A percentile compares a stretch with the other conserved stretches of the same genome.
phyloP scores from a whole-genome alignment of 2,888 invertebrate genomes.

The Suillia variegata region DNA sequence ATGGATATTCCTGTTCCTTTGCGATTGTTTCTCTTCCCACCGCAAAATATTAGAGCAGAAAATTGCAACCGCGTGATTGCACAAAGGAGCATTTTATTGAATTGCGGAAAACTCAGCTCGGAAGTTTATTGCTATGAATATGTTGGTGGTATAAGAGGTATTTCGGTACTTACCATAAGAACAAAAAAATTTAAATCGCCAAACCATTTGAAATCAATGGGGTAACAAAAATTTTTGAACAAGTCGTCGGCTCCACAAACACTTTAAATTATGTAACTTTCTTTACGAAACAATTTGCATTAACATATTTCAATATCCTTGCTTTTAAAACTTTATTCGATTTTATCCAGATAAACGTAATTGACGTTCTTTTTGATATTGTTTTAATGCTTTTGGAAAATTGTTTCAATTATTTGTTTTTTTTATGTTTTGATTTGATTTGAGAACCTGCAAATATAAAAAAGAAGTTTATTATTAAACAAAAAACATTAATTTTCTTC shows the following conservation, averaged over 20 bases:
- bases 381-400: too few species aligned
- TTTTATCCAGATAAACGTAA: not conserved
- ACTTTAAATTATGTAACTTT: not conserved
- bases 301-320: not conserved
- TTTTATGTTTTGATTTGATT: too few species aligned
- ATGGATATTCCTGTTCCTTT: not conserved
- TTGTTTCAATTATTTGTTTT: too few species aligned
- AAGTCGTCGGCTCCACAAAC: too few species aligned
- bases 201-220: slow-evolving; percentile 19
- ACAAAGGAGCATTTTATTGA: not conserved
- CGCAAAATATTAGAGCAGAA: not conserved
- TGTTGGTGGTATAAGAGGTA: too few species aligned
- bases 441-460: too few species aligned
- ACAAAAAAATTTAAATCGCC: slow-evolving; percentile 37
- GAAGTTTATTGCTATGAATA: too few species aligned
- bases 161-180: slow-evolving; percentile 36
- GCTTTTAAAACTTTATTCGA: not conserved
- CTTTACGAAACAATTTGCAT: not conserved
- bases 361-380: too few species aligned
- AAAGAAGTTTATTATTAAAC: too few species aligned
- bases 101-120: not conserved
- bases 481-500: too few species aligned
- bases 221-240: slow-evolving; percentile 7
- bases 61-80: not conserved
- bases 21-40: not conserved